Percentiles rank a stretch among this genome's conserved stretches.
phyloP scores from a whole-genome alignment of 2,113 vertebrate species.

The Canis aureus region DNA sequence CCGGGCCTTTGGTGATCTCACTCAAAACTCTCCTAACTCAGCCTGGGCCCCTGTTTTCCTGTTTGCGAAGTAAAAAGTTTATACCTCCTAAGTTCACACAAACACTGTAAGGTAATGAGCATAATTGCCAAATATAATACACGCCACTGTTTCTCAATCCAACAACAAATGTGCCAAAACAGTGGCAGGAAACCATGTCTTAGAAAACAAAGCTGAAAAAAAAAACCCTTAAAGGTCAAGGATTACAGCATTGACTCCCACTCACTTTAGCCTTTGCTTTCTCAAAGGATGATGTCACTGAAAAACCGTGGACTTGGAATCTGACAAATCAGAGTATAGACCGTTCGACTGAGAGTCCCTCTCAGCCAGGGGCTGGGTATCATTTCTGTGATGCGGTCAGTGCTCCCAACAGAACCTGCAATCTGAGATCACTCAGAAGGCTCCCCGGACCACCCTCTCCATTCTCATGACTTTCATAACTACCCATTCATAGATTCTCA shows the following conservation, averaged over 20 bases:
- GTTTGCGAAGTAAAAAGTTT: conserved; percentile 51
- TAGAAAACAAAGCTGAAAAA: conserved; percentile 72
- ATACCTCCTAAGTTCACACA: conserved; percentile 36
- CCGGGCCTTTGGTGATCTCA: neutral
- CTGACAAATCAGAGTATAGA: neutral
- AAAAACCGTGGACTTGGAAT: conserved; percentile 16
- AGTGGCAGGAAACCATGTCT: conserved; percentile 77
- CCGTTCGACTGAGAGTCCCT: neutral
- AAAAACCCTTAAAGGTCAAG: conserved; percentile 56
- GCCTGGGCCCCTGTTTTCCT: conserved; percentile 26
- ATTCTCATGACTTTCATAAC: neutral
- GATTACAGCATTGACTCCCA: conserved; percentile 59
- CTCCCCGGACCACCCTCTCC: neutral
- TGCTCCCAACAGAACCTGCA: neutral
- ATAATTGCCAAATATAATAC: conserved; percentile 68
- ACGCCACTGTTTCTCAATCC: conserved; percentile 63
- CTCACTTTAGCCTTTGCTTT: conserved; percentile 67
- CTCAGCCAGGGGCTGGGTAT: neutral
- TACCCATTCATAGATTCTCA: neutral
- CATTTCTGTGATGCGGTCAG: neutral
- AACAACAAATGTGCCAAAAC: conserved; percentile 76
- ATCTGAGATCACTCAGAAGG: neutral
- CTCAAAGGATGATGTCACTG: conserved; percentile 57
- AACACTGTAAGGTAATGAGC: conserved; percentile 63
- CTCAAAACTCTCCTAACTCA: neutral